Conservation (phyloP, 1,140 invertebrate genomes). For the Oscheius sp. region DNA sequence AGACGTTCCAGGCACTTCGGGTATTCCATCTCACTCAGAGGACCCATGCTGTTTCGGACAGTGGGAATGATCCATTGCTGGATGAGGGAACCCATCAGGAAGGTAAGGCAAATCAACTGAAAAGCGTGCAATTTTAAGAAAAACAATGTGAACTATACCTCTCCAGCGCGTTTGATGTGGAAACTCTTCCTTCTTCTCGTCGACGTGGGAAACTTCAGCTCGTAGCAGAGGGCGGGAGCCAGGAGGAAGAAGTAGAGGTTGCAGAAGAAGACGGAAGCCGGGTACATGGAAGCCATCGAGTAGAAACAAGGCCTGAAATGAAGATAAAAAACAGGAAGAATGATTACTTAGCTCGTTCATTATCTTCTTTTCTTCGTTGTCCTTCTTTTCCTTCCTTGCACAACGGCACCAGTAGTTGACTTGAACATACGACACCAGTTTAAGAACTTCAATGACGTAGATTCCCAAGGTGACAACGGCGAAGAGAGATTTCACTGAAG, state of each 20-base stretch:
- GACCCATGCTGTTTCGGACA: slow-evolving; percentile 87
- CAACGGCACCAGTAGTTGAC: slow-evolving; percentile 79
- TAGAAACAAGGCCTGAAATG: no score
- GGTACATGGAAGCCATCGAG: slow-evolving; percentile 68
- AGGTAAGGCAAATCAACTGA: slow-evolving; percentile 75
- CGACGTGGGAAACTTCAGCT: slow-evolving; percentile 91
- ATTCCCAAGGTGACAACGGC: slow-evolving; percentile 69
- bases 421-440: slow-evolving; percentile 92
- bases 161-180: slow-evolving; percentile 64
- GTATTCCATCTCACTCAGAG: slow-evolving; percentile 85
- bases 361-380: slow-evolving; percentile 16
- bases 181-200: slow-evolving; percentile 75
- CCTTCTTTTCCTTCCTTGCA: slow-evolving; percentile 21
- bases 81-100: slow-evolving; percentile 78
- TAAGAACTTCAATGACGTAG: slow-evolving; percentile 85
- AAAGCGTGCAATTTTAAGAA: no score
- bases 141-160: no score
- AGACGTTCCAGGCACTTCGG: slow-evolving; percentile 64
- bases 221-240: slow-evolving; percentile 95
- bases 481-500: slow-evolving; percentile 50
- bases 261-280: slow-evolving; percentile 80
- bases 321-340: slow-evolving; percentile 25
- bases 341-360: no score
- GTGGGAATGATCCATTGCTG: slow-evolving; percentile 98
- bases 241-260: slow-evolving; percentile 90